Evolutionary conservation across 2,797 vertebrate species (phyloP).

Genomic region (Onychomys torridus): DNA sequence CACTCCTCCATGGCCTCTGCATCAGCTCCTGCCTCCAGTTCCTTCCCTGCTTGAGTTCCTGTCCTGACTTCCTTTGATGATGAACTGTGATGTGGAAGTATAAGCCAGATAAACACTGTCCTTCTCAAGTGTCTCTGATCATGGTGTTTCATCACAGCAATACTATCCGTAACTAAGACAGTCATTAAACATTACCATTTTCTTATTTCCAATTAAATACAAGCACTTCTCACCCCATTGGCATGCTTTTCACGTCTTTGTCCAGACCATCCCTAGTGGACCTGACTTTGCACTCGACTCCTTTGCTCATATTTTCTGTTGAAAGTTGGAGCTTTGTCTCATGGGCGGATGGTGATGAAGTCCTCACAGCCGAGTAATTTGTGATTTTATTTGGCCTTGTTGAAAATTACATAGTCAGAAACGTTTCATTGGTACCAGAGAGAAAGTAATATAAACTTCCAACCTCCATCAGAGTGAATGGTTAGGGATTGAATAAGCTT

Average conservation of each 20-base stretch:
- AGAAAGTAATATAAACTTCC: constrained; percentile 68
- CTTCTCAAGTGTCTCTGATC: background rate
- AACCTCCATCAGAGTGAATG: constrained; percentile 30
- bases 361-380: constrained; percentile 38
- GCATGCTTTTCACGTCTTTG: constrained; percentile 24
- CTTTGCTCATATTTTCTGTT: constrained; percentile 53
- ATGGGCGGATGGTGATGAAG: background rate
- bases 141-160: background rate
- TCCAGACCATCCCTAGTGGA: background rate
- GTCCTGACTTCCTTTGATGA: background rate
- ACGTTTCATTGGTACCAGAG: constrained; percentile 58
- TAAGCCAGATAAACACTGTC: background rate
- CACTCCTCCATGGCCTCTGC: background rate
- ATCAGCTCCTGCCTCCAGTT: background rate
- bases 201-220: constrained; percentile 56
- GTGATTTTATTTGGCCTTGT: constrained; percentile 53
- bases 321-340: background rate
- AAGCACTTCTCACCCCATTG: background rate
- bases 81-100: background rate
- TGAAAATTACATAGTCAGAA: constrained; percentile 59
- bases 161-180: background rate
- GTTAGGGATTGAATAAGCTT: constrained; percentile 60
- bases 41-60: background rate
- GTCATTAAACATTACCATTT: background rate
- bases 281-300: constrained; percentile 24